These are phyloP conservation scores for Cyprinodon diabolis DNA, from an alignment of 2,797 vertebrate species.

Conservation along the genomic window DNA sequence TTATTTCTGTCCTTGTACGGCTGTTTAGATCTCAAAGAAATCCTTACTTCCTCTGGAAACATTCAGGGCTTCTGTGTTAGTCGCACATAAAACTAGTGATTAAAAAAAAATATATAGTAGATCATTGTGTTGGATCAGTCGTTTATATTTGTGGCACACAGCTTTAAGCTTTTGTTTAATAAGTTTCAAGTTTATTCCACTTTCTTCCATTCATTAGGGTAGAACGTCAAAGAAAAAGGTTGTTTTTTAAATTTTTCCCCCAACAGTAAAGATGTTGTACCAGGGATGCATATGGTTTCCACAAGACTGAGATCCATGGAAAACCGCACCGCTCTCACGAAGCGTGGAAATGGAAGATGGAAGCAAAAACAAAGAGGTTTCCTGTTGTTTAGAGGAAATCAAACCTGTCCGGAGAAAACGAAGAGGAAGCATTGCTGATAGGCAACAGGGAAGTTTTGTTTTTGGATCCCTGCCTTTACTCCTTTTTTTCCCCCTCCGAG, in stretches of 20 bases:
- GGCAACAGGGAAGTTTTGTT: constrained; percentile 18
- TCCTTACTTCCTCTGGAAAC: neutral
- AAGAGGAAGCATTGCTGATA: constrained; percentile 7
- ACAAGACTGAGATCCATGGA: constrained; percentile 33
- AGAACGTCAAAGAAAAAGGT: neutral
- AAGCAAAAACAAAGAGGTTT: constrained; percentile 65
- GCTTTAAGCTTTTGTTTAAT: neutral
- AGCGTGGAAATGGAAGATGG: constrained; percentile 77
- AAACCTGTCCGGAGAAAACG: constrained; percentile 18
- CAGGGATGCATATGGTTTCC: constrained; percentile 19
- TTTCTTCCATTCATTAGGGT: neutral
- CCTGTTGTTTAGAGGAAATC: constrained; percentile 68
- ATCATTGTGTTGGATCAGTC: neutral
- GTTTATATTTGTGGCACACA: neutral
- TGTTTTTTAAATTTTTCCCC: neutral
- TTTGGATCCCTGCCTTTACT: constrained; percentile 15
- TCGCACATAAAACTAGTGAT: neutral
- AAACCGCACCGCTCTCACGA: constrained; percentile 60
- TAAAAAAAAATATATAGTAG: neutral
- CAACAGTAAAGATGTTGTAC: neutral
- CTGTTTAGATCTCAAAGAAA: neutral
- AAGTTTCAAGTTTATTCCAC: neutral
- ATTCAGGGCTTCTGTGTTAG: neutral
- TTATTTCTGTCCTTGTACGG: too few relatives aligned
- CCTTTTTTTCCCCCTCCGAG: too few relatives aligned